Base-by-base conservation (phyloP, 2,888 invertebrate genomes). In the Amaurobius ferox region DNA sequence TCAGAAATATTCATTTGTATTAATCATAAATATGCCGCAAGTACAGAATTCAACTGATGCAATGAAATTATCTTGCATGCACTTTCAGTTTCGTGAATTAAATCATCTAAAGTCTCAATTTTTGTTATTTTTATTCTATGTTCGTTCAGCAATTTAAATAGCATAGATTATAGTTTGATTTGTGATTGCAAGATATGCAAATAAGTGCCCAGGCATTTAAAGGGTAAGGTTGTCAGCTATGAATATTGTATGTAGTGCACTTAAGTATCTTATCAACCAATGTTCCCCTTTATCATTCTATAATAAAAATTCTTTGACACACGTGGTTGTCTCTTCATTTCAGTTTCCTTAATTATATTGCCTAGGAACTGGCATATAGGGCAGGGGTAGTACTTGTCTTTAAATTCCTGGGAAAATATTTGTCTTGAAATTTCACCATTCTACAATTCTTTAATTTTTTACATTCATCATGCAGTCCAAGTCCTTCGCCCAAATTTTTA, bases 161-260 rank as follows among this genome's bases (percentile, higher is more conserved):
- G 16, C 16, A 44, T 44, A 44, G 44, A 16, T 13, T 16, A 44
- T 44, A 16, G 35, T 44, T 44, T 44, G 16, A 35, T 35, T 44
- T 44, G 11, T 16, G 9, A 16, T 55, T 19, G 23, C 55, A 55
- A 16, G 16, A 55, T 16, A 23, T 55, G 23, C 23, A 55, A 5
- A 23, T 23, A n/a, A n/a, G 55, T 32, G 1, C 55, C 32, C 26
- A 19, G 26, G 32, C n/a, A 66, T 32, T 62, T 13, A 16, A n/a
- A 32, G 26, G 1, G n/a, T 19, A 66, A 35, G 66, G 30, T 64
- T 77, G 83, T 67, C 77, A 72, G 76, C 77, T 85, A 77, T 67
- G 83, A 66, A 29, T 35, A 23, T 71, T 77, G 77, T 77, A 77
- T 72, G 66, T 77, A 85, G 72, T 55, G 67, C 80, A 29, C n/a